Conservation (phyloP, 2,113 vertebrate species). For the Bettongia penicillata region DNA sequence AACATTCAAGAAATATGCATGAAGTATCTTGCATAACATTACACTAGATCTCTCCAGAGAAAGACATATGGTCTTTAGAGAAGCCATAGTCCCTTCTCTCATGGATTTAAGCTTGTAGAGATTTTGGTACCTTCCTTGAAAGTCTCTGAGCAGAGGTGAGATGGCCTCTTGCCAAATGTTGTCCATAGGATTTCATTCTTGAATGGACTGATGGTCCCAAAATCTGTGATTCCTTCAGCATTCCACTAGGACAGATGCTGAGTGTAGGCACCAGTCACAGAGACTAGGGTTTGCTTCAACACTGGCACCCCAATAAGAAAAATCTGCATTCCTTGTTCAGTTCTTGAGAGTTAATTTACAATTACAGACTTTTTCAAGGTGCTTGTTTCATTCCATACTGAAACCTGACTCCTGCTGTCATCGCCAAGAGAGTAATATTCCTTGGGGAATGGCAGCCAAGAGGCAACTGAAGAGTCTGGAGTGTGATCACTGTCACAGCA, state of each 20-base stretch:
- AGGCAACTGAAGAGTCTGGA: accelerated
- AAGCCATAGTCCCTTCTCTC: not conserved
- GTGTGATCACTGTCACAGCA: not conserved
- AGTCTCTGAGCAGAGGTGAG: not conserved
- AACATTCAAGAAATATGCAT: not conserved
- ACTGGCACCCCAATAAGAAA: not conserved
- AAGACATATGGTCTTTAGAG: not conserved
- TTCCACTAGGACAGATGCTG: not conserved
- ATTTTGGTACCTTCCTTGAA: not conserved
- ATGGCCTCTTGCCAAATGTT: not conserved
- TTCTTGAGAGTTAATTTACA: accelerated
- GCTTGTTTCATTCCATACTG: not conserved
- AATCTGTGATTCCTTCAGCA: not conserved
- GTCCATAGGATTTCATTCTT: not conserved
- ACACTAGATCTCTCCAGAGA: not conserved
- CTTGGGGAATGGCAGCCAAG: not conserved
- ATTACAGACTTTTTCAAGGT: not conserved
- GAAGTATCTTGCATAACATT: not conserved
- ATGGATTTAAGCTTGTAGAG: not conserved
- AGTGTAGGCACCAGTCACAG: not conserved
- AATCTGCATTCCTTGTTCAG: not conserved
- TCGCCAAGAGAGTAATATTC: not conserved
- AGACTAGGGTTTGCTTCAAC: too few relatives aligned
- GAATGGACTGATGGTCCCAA: not conserved
- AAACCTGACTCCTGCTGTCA: not conserved